These are phyloP conservation scores for Oncorhynchus mykiss DNA, from an alignment of 2,113 vertebrate genomes.

Conservation along the genomic window DNA sequence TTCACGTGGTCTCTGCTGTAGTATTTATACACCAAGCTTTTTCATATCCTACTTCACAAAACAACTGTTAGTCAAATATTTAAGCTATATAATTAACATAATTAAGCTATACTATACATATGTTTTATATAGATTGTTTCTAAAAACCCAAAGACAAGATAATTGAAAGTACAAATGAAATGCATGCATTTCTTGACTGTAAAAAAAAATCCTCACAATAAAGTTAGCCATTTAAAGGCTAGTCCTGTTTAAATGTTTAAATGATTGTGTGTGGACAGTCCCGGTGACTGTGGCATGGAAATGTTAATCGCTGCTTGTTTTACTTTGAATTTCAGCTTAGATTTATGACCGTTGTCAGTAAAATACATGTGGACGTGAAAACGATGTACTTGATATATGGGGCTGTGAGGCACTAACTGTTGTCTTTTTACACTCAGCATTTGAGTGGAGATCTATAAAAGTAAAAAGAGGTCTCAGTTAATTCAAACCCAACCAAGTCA, in stretches of 20 bases:
- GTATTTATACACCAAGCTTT: no score
- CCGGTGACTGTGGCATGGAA: constrained; percentile 13
- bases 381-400: constrained; percentile 39
- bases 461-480: constrained; percentile 10
- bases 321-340: constrained; percentile 25
- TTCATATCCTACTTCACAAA: no score
- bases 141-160: background rate
- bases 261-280: constrained; percentile 33
- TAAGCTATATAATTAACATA: background rate
- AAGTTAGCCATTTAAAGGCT: background rate
- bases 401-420: constrained; percentile 25
- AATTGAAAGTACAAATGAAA: background rate
- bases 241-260: constrained; percentile 13
- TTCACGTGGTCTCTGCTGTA: no score
- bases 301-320: constrained; percentile 26
- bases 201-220: background rate
- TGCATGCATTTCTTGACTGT: background rate
- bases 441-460: constrained; percentile 1
- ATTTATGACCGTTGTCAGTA: constrained; percentile 50
- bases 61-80: background rate
- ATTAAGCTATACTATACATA: background rate
- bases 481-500: background rate
- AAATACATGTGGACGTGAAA: constrained; percentile 2
- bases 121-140: no score
- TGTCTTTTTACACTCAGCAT: constrained; percentile 42